These are phyloP conservation scores for Xenentodon cancila DNA, from an alignment of 2,797 vertebrate species.

Conservation along the genomic window DNA sequence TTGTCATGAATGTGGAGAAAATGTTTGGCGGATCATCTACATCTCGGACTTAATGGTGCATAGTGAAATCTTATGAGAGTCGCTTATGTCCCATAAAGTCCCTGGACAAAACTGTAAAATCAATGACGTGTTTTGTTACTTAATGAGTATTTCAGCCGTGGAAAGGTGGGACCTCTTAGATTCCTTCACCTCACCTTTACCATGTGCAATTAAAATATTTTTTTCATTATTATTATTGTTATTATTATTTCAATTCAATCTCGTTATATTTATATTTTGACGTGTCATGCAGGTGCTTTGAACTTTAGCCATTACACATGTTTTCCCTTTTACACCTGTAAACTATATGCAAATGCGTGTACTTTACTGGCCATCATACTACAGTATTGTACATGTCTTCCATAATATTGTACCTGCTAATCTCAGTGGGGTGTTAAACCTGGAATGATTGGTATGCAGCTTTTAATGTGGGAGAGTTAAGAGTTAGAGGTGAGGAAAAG, in stretches of 20 bases:
- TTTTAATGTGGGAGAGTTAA: constrained; percentile 77
- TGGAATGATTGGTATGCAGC: constrained; percentile 77
- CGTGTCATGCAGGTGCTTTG: neutral
- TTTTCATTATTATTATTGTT: neutral
- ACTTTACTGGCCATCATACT: constrained; percentile 51
- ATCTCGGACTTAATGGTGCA: constrained; percentile 85
- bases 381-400: constrained; percentile 57
- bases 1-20: constrained; percentile 77
- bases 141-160: constrained; percentile 82
- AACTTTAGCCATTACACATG: constrained; percentile 2
- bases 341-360: constrained; percentile 36
- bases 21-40: constrained; percentile 85
- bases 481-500: constrained; percentile 74
- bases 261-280: constrained; percentile 12
- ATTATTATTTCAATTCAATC: constrained; percentile 12
- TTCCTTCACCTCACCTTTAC: constrained; percentile 55
- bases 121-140: constrained; percentile 86
- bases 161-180: constrained; percentile 74
- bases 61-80: constrained; percentile 85
- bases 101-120: constrained; percentile 84
- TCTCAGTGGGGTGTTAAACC: constrained; percentile 78
- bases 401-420: constrained; percentile 79
- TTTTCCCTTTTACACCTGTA: constrained; percentile 6
- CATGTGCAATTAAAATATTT: constrained; percentile 25
- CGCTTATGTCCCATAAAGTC: constrained; percentile 87